Conservation (phyloP, 2,797 vertebrate genomes). For the Periophthalmus magnuspinnatus region DNA sequence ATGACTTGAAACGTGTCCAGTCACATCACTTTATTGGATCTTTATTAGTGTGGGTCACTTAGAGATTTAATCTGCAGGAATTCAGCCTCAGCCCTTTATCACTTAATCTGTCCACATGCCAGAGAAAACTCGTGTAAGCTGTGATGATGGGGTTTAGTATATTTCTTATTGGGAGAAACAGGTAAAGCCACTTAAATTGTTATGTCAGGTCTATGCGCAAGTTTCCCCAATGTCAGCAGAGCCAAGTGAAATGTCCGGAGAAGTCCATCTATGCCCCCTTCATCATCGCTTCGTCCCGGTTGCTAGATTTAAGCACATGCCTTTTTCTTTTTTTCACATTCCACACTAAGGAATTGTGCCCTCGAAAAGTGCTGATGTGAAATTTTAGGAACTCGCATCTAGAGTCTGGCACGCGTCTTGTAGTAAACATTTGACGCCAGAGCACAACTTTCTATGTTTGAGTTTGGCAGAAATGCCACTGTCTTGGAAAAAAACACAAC, state of each 20-base stretch:
- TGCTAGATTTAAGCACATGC: constrained; percentile 2
- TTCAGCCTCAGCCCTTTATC: constrained; percentile 41
- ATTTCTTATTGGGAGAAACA: background rate
- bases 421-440: background rate
- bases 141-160: too few species aligned
- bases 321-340: constrained; percentile 22
- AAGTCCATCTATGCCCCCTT: constrained; percentile 36
- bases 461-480: constrained; percentile 2
- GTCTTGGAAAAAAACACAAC: background rate
- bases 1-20: constrained; percentile 32
- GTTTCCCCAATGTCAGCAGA: background rate
- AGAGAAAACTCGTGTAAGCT: constrained; percentile 17
- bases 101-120: constrained; percentile 32
- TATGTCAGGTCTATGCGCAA: background rate
- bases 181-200: background rate
- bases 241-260: constrained; percentile 47
- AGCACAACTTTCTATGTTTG: constrained; percentile 6
- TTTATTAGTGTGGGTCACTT: constrained; percentile 44
- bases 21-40: constrained; percentile 47
- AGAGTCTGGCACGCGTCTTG: constrained; percentile 6
- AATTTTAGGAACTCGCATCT: background rate
- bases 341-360: background rate
- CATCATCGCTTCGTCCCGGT: constrained; percentile 38
- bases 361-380: constrained; percentile 11
- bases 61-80: constrained; percentile 63